Evolutionary conservation across 2,797 vertebrate species (phyloP), one percentile per base, ranked within the genome.

Genomic region (Trematomus bernacchii): DNA sequence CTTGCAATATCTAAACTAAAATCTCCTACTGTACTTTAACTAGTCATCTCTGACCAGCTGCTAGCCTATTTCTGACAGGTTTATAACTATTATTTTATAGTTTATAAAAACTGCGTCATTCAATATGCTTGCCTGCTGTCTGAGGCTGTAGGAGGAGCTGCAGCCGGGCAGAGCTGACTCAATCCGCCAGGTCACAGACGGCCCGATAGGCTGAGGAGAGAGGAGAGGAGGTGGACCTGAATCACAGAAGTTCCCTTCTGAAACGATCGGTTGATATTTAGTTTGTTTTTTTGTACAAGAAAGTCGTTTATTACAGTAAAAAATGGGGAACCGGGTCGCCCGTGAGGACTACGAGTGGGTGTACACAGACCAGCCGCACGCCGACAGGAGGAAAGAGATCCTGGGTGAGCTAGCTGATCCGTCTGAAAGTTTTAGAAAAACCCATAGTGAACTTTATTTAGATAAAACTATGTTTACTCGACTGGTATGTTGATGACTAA

Each of bases 271-370:
- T 19, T 40, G 1, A 10, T 7, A 16, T 54, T 53, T 30, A 11
- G 1, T 21, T 6, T 11, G 0, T 37, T 13, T 11, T 1, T 50
- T 55, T 51, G 3, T n/a, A 11, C 1, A 6, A 55, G 11, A 10
- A 37, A 33, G 37, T 42, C n/a, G n/a, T 14, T 42, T 2, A 16
- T 16, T 27, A 6, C 3, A 14, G 9, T 11, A 21, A 33, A 77
- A 64, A 0, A 99, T 99, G 98, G 97, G 97, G 4, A 98, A 95
- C 69, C 84, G 90, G 0, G 95, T 97, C 0, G 94, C 94, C 0
- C 96, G 97, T 0, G 97, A 98, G 10, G 97, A 99, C 74, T 99
- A 95, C 55, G 97, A 99, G 61, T 99, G 98, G 98, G 97, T 97
- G 2, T 99, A 98, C 30, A 96, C 96, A 2, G 98, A 99, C 69